phyloP scores from a whole-genome alignment of 2,888 invertebrate genomes.

The Luperina nickerlii region DNA sequence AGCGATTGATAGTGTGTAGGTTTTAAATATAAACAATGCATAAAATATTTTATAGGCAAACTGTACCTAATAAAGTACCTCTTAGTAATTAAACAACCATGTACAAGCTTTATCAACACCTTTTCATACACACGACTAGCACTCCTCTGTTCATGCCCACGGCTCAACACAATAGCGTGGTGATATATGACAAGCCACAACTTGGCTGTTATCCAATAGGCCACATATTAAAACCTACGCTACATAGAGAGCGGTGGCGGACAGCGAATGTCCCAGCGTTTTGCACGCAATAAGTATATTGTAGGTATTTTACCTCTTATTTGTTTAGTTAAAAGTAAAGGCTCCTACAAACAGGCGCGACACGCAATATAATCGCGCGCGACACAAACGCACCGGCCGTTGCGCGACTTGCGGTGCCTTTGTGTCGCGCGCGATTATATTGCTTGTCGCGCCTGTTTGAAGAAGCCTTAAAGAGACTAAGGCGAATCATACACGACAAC shows the following conservation, averaged over 20 bases:
- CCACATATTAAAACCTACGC: constrained; percentile 35
- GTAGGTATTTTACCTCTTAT: neutral
- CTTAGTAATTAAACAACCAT: constrained; percentile 20
- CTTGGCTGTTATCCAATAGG: constrained; percentile 53
- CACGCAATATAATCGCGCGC: too few relatives aligned
- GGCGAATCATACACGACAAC: too few relatives aligned
- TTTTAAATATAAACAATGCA: too few relatives aligned
- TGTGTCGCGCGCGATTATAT: too few relatives aligned
- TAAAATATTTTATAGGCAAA: too few relatives aligned
- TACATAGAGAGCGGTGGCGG: constrained; percentile 25
- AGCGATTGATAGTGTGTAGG: too few relatives aligned
- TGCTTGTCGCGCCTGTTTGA: too few relatives aligned
- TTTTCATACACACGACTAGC: constrained; percentile 24
- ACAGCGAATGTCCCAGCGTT: neutral
- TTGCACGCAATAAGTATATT: neutral
- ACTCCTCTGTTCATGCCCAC: constrained; percentile 40
- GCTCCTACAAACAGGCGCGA: too few relatives aligned
- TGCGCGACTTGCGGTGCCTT: too few relatives aligned
- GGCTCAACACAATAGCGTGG: constrained; percentile 44
- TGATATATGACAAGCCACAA: constrained; percentile 55
- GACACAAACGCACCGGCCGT: too few relatives aligned
- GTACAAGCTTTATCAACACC: constrained; percentile 44
- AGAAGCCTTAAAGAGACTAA: too few relatives aligned
- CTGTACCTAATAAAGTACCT: neutral
- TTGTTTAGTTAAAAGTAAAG: neutral